These are phyloP conservation scores for Crocodylus rhombifer DNA, from an alignment of 2,797 vertebrate genomes.

Conservation along the genomic window DNA sequence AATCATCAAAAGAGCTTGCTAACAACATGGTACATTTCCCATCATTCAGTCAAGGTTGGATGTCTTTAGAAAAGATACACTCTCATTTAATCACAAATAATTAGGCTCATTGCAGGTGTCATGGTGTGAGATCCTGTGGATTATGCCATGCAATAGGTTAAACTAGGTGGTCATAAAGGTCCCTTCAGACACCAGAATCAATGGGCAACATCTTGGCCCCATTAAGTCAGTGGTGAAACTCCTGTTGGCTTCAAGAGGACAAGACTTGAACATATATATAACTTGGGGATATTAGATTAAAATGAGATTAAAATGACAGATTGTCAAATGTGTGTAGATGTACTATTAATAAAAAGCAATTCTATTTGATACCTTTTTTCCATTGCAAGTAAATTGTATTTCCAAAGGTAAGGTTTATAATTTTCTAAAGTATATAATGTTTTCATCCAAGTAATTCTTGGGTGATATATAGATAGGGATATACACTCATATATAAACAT, in stretches of 20 bases:
- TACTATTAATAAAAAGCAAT: not conserved
- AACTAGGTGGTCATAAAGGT: too few species aligned
- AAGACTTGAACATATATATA: too few species aligned
- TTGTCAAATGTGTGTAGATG: too few species aligned
- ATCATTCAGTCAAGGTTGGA: not conserved
- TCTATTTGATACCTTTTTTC: not conserved
- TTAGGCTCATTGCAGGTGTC: not conserved
- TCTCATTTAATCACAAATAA: not conserved
- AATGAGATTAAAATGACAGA: too few species aligned
- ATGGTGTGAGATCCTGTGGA: not conserved
- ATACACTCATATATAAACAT: not conserved
- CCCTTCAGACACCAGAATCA: too few species aligned
- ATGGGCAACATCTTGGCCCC: too few species aligned
- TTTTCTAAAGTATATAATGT: not conserved
- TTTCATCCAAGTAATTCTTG: not conserved
- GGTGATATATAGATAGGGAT: not conserved
- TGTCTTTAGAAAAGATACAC: not conserved
- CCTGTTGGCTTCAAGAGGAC: too few species aligned
- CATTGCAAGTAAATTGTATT: not conserved
- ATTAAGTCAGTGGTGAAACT: too few species aligned
- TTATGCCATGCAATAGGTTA: not conserved
- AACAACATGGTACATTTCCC: not conserved
- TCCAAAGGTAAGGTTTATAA: not conserved
- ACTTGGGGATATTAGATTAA: too few species aligned
- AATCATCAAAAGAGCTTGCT: not conserved